Evolutionary conservation across 2,797 vertebrate species (phyloP).

Genomic region (Lemur catta): DNA sequence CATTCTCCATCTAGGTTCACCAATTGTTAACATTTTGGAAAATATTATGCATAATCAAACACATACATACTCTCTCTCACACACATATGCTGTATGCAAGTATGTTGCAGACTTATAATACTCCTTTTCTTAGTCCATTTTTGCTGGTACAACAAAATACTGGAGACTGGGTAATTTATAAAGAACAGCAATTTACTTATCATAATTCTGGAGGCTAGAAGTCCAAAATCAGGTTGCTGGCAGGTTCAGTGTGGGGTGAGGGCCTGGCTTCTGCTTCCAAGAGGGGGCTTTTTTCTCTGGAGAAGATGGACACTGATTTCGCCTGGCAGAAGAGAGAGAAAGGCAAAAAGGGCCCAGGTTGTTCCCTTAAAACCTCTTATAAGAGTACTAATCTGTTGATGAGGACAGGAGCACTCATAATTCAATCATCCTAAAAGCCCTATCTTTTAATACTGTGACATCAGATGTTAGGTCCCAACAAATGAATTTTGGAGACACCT

Average conservation of each 20-base stretch:
- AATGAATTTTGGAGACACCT: not conserved
- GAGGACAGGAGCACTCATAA: not conserved
- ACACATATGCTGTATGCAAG: not conserved
- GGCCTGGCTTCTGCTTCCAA: not conserved
- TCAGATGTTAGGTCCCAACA: not conserved
- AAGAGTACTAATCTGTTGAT: not conserved
- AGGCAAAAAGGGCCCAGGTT: too few relatives aligned
- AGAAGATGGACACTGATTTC: not conserved
- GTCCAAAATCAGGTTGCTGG: not conserved
- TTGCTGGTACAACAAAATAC: not conserved
- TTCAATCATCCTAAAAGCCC: not conserved
- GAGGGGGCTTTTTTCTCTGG: not conserved
- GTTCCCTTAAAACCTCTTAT: not conserved
- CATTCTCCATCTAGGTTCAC: not conserved
- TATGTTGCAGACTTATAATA: not conserved
- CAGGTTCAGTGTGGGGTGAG: not conserved
- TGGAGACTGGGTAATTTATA: not conserved
- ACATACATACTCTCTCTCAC: not conserved
- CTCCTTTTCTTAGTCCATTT: not conserved
- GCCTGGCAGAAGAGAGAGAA: not conserved
- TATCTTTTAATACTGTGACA: not conserved
- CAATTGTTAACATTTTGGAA: slow-evolving; percentile 4
- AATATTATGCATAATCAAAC: not conserved
- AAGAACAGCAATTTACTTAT: not conserved
- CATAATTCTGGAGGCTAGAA: not conserved